A percentile compares a stretch with the other conserved stretches of the same genome.
Evolutionary conservation across 2,888 invertebrate genomes (phyloP).

Genomic region (Cheilosia scutellata): DNA sequence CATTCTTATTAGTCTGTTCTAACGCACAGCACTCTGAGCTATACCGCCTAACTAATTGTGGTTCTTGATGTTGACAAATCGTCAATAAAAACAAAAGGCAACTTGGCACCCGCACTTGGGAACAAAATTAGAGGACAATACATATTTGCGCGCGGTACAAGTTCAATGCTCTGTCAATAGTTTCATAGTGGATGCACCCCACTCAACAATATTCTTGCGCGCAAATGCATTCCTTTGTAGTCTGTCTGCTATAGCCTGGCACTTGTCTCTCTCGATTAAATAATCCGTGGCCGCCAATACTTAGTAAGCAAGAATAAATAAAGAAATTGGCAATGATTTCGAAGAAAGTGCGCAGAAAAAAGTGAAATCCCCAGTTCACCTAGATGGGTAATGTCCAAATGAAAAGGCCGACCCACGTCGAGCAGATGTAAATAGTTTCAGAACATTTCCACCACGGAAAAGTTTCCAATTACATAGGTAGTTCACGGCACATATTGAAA

Average conservation of each 20-base stretch:
- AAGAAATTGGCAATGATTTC: slow-evolving; percentile 34
- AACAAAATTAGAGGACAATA: not conserved
- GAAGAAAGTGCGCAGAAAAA: slow-evolving; percentile 47
- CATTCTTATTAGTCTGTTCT: too few relatives aligned
- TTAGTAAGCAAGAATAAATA: slow-evolving; percentile 8
- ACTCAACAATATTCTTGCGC: slow-evolving; percentile 30
- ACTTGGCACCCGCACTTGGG: too few relatives aligned
- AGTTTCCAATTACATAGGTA: not conserved
- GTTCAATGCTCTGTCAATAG: slow-evolving; percentile 53
- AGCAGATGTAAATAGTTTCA: slow-evolving; percentile 47
- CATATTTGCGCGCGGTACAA: not conserved
- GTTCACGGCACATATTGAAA: not conserved
- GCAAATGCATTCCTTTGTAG: slow-evolving; percentile 35
- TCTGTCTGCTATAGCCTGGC: slow-evolving; percentile 29
- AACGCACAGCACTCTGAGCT: too few relatives aligned
- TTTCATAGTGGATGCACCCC: not conserved
- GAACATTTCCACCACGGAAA: not conserved
- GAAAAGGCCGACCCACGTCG: slow-evolving; percentile 10
- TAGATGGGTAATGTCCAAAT: not conserved
- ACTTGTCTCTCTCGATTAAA: slow-evolving; percentile 30
- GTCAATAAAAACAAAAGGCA: too few relatives aligned
- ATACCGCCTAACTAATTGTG: too few relatives aligned
- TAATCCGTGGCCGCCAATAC: slow-evolving; percentile 21
- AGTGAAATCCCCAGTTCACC: slow-evolving; percentile 31
- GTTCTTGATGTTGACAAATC: too few relatives aligned